Evolutionary conservation across 2,113 vertebrate genomes (phyloP), one percentile per base, ranked within the genome.

Genomic region (Podocnemis expansa): DNA sequence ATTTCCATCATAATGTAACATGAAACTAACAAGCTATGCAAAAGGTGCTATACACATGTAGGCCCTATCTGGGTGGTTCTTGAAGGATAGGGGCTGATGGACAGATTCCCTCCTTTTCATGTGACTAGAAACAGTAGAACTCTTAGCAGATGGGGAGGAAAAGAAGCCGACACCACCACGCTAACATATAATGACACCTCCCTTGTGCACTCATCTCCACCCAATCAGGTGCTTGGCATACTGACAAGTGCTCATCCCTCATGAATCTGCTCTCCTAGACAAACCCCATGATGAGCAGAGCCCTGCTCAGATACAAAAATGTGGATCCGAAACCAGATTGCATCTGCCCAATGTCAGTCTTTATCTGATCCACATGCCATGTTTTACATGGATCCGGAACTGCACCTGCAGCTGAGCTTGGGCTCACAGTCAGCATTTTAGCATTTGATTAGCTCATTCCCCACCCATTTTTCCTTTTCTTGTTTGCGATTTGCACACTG

Each of bases 1-100:
- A 83, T 95, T 95, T 94, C 96, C 93, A 94, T 96, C 94, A 94
- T 82, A 93, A 97, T 85, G 93, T 85, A 96, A 95, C 89, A 88
- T 78, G 91, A 94, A 95, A 96, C 91, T 91, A 96, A 88, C 82
- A 84, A 94, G 83, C 86, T 91, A 92, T 84, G 84, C 5, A 19
- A 76, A 86, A 84, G 84, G 88, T 96, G 95, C 95, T 94, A 83
- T 51, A 80, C 1, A 31, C 91, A 84, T 73, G 4, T 75, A 82
- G 76, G 83, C 55, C 75, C 84, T 82, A 78, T 79, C 91, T 94
- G 58, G 49, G 94, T 31, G 51, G 92, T 89, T 96, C 91, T 92
- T 96, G 96, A 93, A 96, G 96, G 94, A 93, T 89, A 79, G 91
- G 0, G 83, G 75, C 56, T 60, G 45, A 1, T 41, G 82, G 82